Base-by-base conservation (phyloP, 2,113 vertebrate species). In the Lepus timidus region DNA sequence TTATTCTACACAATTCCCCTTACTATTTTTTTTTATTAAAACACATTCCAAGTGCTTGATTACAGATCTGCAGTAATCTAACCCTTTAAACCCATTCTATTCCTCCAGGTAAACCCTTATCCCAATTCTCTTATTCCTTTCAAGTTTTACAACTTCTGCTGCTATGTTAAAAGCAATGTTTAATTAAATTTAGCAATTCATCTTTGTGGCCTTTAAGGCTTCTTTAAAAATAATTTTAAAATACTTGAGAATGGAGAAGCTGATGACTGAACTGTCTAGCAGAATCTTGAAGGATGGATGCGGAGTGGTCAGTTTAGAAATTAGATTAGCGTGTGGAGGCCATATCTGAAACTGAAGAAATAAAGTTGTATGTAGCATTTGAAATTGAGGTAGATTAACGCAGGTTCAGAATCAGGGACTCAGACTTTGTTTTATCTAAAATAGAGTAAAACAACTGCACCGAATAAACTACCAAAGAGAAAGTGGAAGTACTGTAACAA, bases 251-350 rank as follows among this genome's bases (percentile, higher is more conserved):
- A 29, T 27, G 55, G 13, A 3, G 36, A 80, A 71, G 8, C 13
- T 19, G 0, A 44, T 61, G 36, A 6, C 36, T 71, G 13, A 33
- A 44, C 52, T n/a, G 9, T 49, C 29, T 62, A 58, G 13, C 3
- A 58, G 33, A 44, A 4, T 58, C 29, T 11, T 20, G 22, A n/a
- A 33, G 6, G 9, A 51, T 1, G 9, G 22, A 16, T 62, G 51
- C 22, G 22, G 9, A 51, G 33, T 62, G 51, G 78, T 70, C 31
- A 14, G 70, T 78, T 85, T 27, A 39, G 1, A 16, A 92, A 33
- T 49, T 14, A 2, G 9, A 27, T 9, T 58, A 31, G 9, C 0
- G 9, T n/a, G 1, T 4, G 16, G 55, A 31, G 5, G 58, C 55
- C 22, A 29, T 5, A 85, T 0, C 0, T 65, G 44, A 3, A 8